Base-by-base conservation (phyloP, 2,888 invertebrate species). In the Hecatera dysodea region DNA sequence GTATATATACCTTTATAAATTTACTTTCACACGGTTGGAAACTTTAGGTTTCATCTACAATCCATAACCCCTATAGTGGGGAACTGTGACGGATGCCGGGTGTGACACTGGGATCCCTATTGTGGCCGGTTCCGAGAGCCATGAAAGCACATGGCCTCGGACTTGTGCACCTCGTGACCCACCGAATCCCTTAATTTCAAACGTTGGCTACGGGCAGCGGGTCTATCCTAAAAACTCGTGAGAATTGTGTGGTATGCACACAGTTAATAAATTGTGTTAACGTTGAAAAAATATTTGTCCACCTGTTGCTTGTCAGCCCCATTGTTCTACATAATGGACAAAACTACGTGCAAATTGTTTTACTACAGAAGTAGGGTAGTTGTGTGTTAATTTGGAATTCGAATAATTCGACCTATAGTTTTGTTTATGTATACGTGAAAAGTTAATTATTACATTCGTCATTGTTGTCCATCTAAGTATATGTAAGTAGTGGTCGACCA, bases 241-340 rank as follows among this genome's bases (percentile, higher is more conserved):
- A 19, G 19, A 24, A 75, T 56, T 33, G 12, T 59, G 27, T 17
- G 39, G 15, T n/a, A 70, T 27, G 59, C 53, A 44, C 60, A 50
- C 22, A 78, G 76, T 78, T 71, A 66, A 80, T 82, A 86, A 84
- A 87, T 84, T 81, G 72, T 66, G 78, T 79, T 72, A 78, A 83
- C 67, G 75, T 57, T 80, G 53, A 78, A 84, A 84, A 86, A 84
- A 84, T 83, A 84, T 87, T 87, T 83, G 67, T 67, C 33, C 62
- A 86, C 86, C 81, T 86, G 88, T 87, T 85, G 86, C 86, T 63
- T 60, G 57, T 55, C 59, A 64, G 53, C 57, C 9, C 36, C 46
- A 57, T 60, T 78, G 55, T 56, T 69, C 59, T 55, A 42, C 46
- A 27, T 72, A 64, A 62, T 56, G 57, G 42, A 52, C 29, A 17